Evolutionary conservation across 2,888 invertebrate genomes (phyloP).

Genomic region (Drosophila longiperda): DNA sequence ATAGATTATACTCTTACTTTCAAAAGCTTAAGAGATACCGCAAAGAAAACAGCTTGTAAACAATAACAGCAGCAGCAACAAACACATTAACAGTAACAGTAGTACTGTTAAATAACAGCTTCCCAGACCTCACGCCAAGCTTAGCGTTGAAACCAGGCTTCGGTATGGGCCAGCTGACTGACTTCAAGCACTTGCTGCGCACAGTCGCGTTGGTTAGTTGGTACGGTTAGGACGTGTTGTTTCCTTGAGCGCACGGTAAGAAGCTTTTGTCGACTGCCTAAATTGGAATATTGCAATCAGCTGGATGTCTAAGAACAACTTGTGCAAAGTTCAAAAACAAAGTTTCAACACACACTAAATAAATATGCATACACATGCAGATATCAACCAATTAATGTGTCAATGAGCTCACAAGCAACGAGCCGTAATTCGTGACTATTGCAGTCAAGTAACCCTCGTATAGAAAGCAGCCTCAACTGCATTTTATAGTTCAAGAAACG

Average conservation of each 20-base stretch:
- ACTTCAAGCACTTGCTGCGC: conserved; percentile 56
- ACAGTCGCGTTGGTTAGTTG: conserved; percentile 76
- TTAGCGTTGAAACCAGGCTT: conserved; percentile 38
- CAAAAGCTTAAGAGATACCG: conserved; percentile 72
- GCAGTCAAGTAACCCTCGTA: conserved; percentile 42
- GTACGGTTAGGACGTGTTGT: conserved; percentile 72
- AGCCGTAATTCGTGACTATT: conserved; percentile 44
- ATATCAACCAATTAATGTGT: conserved; percentile 7
- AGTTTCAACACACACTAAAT: conserved; percentile 4
- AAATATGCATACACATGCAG: background rate
- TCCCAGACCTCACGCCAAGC: conserved; percentile 27
- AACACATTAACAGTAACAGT: conserved; percentile 35
- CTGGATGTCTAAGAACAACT: conserved; percentile 9
- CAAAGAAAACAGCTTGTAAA: conserved; percentile 2
- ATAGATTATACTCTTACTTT: conserved; percentile 71
- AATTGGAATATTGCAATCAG: conserved; percentile 15
- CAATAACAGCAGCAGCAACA: conserved; percentile 1
- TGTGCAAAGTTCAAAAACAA: conserved; percentile 10
- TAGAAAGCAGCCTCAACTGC: conserved; percentile 74
- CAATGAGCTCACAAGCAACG: background rate
- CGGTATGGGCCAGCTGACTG: conserved; percentile 51
- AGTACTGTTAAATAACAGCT: conserved; percentile 57
- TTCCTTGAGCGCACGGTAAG: conserved; percentile 75
- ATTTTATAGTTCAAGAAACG: conserved; percentile 66
- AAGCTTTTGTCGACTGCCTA: conserved; percentile 13